Conservation (phyloP, 2,113 vertebrate species). For the Neogale vison region DNA sequence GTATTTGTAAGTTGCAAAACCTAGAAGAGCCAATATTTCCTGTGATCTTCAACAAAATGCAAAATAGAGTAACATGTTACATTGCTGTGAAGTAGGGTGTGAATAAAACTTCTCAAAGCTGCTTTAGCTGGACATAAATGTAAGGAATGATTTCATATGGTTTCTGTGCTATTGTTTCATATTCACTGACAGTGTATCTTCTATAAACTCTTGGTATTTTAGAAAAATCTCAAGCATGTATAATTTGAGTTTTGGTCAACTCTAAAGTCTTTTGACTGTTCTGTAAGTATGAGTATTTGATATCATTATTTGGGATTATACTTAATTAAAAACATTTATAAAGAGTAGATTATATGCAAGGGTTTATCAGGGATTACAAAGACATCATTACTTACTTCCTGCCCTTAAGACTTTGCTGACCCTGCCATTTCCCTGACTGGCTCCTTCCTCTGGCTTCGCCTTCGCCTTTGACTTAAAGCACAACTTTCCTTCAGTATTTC, state of each 20-base stretch:
- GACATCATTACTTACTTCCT: background rate
- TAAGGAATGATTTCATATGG: background rate
- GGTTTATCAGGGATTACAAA: background rate
- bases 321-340: background rate
- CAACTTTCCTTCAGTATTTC: background rate
- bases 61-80: background rate
- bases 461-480: background rate
- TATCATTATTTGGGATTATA: background rate
- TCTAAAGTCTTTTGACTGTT: background rate
- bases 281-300: background rate
- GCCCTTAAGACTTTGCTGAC: background rate
- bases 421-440: background rate
- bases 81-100: background rate
- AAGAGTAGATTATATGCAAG: background rate
- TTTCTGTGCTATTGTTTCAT: background rate
- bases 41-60: background rate
- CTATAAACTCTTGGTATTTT: background rate
- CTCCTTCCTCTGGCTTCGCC: background rate
- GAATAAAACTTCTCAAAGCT: conserved; percentile 24
- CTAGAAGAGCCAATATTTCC: conserved; percentile 6
- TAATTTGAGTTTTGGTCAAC: background rate
- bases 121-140: background rate
- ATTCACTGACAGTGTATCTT: background rate
- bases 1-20: background rate
- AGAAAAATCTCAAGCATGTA: background rate